These are phyloP conservation scores for Drosophila subsilvestris DNA, from an alignment of 2,888 invertebrate species.

Conservation along the genomic window DNA sequence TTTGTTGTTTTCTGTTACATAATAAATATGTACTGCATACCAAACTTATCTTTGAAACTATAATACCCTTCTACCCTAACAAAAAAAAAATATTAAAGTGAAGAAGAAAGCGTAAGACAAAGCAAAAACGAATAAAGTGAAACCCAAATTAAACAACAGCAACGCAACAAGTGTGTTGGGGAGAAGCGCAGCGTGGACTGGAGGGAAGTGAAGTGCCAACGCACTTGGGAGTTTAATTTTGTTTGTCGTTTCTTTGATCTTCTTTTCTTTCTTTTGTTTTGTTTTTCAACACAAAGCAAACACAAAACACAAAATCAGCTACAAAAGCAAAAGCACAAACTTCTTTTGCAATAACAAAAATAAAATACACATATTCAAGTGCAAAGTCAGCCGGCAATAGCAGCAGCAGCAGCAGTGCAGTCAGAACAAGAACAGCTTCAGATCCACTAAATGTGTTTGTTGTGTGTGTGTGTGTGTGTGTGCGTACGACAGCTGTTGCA, in stretches of 20 bases:
- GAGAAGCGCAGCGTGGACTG: neutral
- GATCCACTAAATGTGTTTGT: neutral
- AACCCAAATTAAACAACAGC: neutral
- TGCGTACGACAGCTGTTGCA: neutral
- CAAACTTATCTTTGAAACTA: neutral
- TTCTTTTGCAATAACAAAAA: conserved; percentile 23
- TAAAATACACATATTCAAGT: conserved; percentile 53
- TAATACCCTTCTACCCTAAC: neutral
- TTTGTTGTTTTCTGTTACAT: no score
- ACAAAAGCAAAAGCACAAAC: conserved; percentile 29
- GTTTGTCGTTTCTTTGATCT: no score
- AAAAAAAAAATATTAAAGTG: neutral
- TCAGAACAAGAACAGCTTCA: conserved; percentile 18
- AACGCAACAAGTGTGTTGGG: neutral
- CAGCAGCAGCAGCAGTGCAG: conserved; percentile 12
- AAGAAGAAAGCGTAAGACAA: neutral
- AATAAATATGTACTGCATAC: no score
- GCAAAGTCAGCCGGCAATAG: conserved; percentile 44
- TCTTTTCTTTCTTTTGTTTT: neutral
- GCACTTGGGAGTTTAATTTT: neutral
- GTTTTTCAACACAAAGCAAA: neutral
- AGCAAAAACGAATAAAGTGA: neutral
- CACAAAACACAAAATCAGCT: neutral
- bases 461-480: no score
- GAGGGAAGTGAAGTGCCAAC: neutral